Base-by-base conservation (phyloP, 2,797 vertebrate species). In the Peromyscus nudipes region DNA sequence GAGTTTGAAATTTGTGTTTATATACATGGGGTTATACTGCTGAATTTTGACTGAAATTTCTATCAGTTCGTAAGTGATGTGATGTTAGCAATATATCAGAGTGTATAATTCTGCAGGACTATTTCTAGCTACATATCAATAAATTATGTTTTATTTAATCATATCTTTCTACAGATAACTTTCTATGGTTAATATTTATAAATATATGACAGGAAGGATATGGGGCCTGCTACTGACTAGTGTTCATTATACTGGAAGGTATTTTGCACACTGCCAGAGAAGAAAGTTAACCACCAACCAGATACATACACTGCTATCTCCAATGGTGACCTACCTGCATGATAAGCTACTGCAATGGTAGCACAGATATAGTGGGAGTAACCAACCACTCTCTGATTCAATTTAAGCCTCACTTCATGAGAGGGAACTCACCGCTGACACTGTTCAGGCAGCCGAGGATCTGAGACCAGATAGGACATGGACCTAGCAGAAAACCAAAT, bases 31-130 rank as follows among this genome's bases (percentile, higher is more conserved):
- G 6, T n/a, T 29, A 17, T 49, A 82, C 6, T 90, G n/a, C 85
- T 14, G 29, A 31, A 23, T 49, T 13, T 57, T 37, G 31, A 49
- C 21, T 64, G 43, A 6, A 89, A 52, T 85, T 55, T n/a, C 1
- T 83, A 71, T 94, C 40, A 2, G 6, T 73, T 21, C 1, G 2
- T 69, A 79, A 37, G 49, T 83, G 31, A 62, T 37, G 1, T 25
- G 6, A 43, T 79, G 4, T 23, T 21, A 71, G 37, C 13, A 5
- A 0, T 43, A 2, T 37, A 0, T 64, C 23, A 52, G 0, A 52
- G 21, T 31, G 1, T 37, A 17, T 69, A 91, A 76, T 80, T 87
- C 27, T 27, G 14, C 2, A 76, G 43, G 1, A 16, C n/a, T 73
- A 52, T 11, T 92, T 86, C 11, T 64, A 92, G 19, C 37, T 77